Conservation (phyloP, 2,888 invertebrate genomes). For the Leptinotarsa juncta region DNA sequence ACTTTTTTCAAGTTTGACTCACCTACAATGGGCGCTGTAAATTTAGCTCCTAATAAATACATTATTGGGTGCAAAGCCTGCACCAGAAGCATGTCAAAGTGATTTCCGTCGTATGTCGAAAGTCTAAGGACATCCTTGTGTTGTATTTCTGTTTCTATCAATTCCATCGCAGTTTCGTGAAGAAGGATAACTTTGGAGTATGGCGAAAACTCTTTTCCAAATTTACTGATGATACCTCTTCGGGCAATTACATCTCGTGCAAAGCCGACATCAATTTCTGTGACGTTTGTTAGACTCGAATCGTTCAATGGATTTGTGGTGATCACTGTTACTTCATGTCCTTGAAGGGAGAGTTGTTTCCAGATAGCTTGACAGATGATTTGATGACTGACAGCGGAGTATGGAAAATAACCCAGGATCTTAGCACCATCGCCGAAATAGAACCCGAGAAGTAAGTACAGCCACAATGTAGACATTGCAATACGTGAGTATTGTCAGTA, state of each 20-base stretch:
- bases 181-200: no score
- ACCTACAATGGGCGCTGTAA: slow-evolving; percentile 55
- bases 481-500: not conserved
- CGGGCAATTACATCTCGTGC: not conserved
- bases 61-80: not conserved
- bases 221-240: not conserved
- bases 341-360: slow-evolving; percentile 54
- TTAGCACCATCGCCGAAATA: slow-evolving; percentile 32
- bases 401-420: slow-evolving; percentile 48
- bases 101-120: not conserved
- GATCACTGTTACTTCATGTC: slow-evolving; percentile 56
- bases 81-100: not conserved
- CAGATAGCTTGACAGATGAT: slow-evolving; percentile 51
- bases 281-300: slow-evolving; percentile 52
- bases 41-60: not conserved
- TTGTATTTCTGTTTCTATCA: no score
- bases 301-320: slow-evolving; percentile 57
- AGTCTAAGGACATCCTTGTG: not conserved
- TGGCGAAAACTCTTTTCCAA: not conserved
- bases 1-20: slow-evolving; percentile 45
- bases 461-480: not conserved
- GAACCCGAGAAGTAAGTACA: not conserved
- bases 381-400: slow-evolving; percentile 53
- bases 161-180: no score
- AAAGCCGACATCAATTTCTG: slow-evolving; percentile 55